Evolutionary conservation across 92 coral and sea anemone genomes (phyloP), one percentile per base, ranked within the genome.

Genomic region (Palythoa grandis): DNA sequence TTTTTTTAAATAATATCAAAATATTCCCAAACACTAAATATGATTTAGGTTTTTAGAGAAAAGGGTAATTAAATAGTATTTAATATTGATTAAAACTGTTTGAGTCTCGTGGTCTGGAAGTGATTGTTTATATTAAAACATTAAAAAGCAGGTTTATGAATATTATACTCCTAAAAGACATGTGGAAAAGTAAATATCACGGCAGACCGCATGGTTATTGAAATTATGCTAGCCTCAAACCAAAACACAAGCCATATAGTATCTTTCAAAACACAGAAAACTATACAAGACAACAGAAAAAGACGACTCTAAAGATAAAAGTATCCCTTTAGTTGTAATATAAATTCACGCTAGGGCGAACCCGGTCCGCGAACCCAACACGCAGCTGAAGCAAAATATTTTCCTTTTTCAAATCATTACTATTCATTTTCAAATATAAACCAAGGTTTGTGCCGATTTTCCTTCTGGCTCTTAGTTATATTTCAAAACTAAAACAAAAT

Each of bases 201-300:
- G 6, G 19, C 71, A 73, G 37, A 79, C 84, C 84, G 39, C 84
- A 79, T 61, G 71, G 84, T 19, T 43, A 65, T 77, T 6, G 24
- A 29, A 10, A 15, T 38, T 70, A 29, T 9, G 12, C 57, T 19
- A 40, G 65, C 57, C 74, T 20, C 43, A 66, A 80, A 43, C 72
- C 74, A 80, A 60, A 80, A 80, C 66, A 80, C 22, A 80, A 35
- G 52, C 24, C 74, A 69, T 25, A 11, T 19, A 47, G 43, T 13
- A 47, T 35, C 74, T 66, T 47, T 20, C 53, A 60, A 37, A 78
- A 60, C 74, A 22, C 52, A 80, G 3, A 22, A 57, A 72, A 15
- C 74, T 72, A 47, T 11, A 72, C 23, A 15, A 15, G 15, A 76
- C 24, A n/a, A 54, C 38, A 76, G 82, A 50, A 54, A 11, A 11